These are phyloP conservation scores for Dendrolimus punctatus DNA, from an alignment of 1,140 invertebrate species.

Conservation along the genomic window DNA sequence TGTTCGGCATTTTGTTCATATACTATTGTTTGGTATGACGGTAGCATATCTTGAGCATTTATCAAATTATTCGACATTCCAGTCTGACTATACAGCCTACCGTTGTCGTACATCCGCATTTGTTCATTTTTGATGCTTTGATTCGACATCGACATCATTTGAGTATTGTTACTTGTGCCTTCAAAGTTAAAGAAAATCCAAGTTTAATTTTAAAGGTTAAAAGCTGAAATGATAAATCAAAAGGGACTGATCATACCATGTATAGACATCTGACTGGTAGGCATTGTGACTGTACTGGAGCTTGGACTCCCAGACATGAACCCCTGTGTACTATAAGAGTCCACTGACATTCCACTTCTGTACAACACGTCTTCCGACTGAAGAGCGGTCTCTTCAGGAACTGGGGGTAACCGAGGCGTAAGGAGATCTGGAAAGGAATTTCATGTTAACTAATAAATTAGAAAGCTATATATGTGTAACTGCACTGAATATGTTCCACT, in stretches of 20 bases:
- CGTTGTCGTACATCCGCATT: conserved; percentile 45
- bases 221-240: too few species aligned
- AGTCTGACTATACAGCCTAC: conserved; percentile 34
- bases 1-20: conserved; percentile 30
- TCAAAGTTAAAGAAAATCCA: conserved; percentile 22
- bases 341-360: conserved; percentile 53
- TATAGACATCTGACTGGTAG: conserved; percentile 60
- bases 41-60: conserved; percentile 34
- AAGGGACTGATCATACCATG: too few species aligned
- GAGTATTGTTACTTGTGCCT: conserved; percentile 57
- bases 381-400: conserved; percentile 68
- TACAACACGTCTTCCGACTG: conserved; percentile 48
- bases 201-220: too few species aligned
- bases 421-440: too few species aligned
- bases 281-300: conserved; percentile 44
- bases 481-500: background rate
- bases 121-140: conserved; percentile 48
- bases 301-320: conserved; percentile 42
- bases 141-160: conserved; percentile 50
- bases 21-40: conserved; percentile 25
- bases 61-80: conserved; percentile 40
- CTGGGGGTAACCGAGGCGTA: conserved; percentile 66
- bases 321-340: conserved; percentile 42
- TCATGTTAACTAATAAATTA: too few species aligned
- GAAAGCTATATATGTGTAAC: too few species aligned